Conservation (phyloP, 2,113 vertebrate genomes). For the Sylvilagus bachmani region DNA sequence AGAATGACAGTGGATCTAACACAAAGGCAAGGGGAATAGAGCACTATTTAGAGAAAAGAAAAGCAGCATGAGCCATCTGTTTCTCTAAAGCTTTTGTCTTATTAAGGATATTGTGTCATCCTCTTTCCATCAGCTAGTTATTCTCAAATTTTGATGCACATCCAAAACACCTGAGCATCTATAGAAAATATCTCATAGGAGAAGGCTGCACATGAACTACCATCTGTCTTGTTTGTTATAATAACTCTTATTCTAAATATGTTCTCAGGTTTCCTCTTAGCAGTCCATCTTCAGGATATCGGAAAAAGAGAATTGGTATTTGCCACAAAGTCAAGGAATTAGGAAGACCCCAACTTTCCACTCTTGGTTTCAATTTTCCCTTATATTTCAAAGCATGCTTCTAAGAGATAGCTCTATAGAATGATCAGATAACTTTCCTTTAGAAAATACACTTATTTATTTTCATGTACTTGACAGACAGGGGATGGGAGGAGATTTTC, state of each 20-base stretch:
- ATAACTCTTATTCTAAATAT: not conserved
- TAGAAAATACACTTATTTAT: too few species aligned
- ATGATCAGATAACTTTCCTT: not conserved
- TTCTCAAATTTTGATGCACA: not conserved
- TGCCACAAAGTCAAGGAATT: conserved; percentile 22
- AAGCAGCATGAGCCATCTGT: not conserved
- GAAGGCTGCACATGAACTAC: not conserved
- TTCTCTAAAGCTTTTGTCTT: conserved; percentile 48
- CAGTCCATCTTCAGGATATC: not conserved
- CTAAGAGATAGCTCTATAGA: not conserved
- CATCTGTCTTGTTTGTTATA: not conserved
- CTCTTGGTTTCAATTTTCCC: not conserved
- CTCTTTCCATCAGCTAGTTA: not conserved
- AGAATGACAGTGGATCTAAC: not conserved
- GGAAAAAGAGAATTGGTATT: not conserved
- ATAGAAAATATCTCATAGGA: not conserved
- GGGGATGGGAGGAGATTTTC: too few species aligned
- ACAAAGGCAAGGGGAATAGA: not conserved
- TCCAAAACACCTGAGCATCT: not conserved
- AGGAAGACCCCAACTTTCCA: not conserved
- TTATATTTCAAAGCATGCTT: not conserved
- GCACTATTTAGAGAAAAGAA: not conserved
- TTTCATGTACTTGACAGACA: too few species aligned
- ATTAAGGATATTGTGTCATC: not conserved
- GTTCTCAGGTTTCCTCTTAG: not conserved